Evolutionary conservation across 2,888 invertebrate species (phyloP).

Genomic region (Latheticus oryzae): DNA sequence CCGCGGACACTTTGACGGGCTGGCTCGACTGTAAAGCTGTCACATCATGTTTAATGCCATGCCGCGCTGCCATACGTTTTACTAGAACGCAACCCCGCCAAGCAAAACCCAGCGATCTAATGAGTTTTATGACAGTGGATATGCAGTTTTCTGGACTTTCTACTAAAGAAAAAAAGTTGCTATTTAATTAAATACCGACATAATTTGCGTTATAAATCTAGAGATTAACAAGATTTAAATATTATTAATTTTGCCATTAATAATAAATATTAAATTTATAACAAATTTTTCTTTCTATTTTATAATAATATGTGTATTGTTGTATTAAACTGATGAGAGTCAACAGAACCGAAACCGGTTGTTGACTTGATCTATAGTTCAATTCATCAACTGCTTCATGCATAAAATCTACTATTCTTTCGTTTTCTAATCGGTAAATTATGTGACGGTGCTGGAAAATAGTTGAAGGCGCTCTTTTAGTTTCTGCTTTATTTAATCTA

Average conservation of each 20-base stretch:
- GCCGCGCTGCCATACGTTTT: conserved; percentile 35
- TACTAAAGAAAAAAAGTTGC: too few species aligned
- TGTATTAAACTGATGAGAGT: conserved; percentile 19
- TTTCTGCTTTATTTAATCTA: too few species aligned
- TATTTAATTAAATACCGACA: too few species aligned
- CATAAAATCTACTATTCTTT: conserved; percentile 30
- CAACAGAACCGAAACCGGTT: conserved; percentile 32
- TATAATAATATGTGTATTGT: conserved; percentile 12
- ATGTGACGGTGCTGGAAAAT: conserved; percentile 25
- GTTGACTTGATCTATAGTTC: conserved; percentile 26
- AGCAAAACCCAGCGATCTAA: conserved; percentile 53
- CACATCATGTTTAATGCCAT: conserved; percentile 53
- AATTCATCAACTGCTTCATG: conserved; percentile 34
- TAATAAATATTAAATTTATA: too few species aligned
- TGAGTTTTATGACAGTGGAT: conserved; percentile 61
- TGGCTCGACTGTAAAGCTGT: conserved; percentile 57
- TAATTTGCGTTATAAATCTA: conserved; percentile 1
- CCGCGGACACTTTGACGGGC: conserved; percentile 60
- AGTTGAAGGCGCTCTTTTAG: conserved; percentile 13
- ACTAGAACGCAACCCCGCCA: conserved; percentile 41
- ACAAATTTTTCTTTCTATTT: too few species aligned
- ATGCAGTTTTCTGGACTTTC: too few species aligned
- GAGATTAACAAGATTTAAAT: background rate
- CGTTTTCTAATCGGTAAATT: conserved; percentile 29
- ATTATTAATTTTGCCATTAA: too few species aligned